Conservation (phyloP, 2,888 invertebrate genomes). For the Drosophila eohydei region DNA sequence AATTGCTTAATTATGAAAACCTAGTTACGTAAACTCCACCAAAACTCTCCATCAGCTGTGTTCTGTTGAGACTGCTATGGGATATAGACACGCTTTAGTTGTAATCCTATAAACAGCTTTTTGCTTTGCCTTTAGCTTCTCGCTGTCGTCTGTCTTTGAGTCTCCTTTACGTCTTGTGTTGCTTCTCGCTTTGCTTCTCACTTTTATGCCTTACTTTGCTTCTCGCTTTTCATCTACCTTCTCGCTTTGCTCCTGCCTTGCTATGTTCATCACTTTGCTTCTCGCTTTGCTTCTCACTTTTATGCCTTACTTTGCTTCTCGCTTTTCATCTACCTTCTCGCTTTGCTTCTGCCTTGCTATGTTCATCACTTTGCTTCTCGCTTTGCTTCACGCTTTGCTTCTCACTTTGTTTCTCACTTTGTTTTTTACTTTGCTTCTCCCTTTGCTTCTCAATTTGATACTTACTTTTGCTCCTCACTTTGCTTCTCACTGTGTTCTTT, state of each 20-base stretch:
- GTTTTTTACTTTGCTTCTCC: neutral
- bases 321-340: neutral
- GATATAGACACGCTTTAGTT: neutral
- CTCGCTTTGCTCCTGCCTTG: too few species aligned
- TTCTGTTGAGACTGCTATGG: neutral
- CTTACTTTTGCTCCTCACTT: neutral
- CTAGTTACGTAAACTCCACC: neutral
- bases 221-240: neutral
- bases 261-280: neutral
- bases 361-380: neutral
- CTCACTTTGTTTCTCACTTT: neutral
- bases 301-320: neutral
- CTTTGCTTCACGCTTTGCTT: neutral
- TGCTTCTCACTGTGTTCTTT: too few species aligned
- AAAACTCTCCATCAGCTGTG: neutral
- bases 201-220: neutral
- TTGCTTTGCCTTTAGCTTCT: neutral
- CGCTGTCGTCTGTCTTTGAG: neutral
- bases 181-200: neutral
- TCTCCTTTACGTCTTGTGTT: too few species aligned
- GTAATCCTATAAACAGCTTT: neutral
- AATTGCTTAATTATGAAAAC: slow-evolving; percentile 18
- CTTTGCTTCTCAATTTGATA: neutral
- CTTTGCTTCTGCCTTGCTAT: neutral
- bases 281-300: neutral